Conservation (phyloP, 2,113 vertebrate species). For the Sorex fumeus region DNA sequence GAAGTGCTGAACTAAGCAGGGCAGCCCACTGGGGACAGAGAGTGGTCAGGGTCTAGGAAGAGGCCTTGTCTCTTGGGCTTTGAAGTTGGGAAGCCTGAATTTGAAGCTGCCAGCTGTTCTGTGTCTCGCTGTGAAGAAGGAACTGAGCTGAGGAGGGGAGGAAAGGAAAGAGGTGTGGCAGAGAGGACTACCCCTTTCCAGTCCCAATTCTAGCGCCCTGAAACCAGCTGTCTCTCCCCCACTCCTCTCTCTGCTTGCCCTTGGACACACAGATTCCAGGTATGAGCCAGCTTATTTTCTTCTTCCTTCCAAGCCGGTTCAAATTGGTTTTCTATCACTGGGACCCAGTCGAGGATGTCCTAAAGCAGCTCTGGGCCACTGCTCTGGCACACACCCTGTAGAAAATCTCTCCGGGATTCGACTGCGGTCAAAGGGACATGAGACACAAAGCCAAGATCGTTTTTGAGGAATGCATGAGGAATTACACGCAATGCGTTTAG, state of each 20-base stretch:
- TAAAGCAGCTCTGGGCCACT: background rate
- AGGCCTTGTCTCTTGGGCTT: background rate
- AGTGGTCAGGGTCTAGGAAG: background rate
- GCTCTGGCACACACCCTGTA: background rate
- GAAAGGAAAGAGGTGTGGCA: background rate
- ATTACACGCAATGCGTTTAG: background rate
- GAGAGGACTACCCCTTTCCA: background rate
- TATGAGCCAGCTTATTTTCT: background rate
- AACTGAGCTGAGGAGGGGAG: background rate
- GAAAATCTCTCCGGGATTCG: background rate
- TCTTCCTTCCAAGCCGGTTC: background rate
- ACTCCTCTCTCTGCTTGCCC: background rate
- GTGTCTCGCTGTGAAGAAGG: background rate
- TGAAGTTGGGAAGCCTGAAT: background rate
- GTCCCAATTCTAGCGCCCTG: background rate
- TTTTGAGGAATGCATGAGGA: background rate
- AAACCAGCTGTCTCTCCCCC: background rate
- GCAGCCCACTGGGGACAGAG: accelerated
- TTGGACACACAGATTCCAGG: background rate
- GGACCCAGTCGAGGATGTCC: background rate
- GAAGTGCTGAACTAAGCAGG: background rate
- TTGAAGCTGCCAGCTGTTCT: background rate
- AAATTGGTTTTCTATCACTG: background rate
- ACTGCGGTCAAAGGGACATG: background rate
- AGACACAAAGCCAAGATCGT: background rate